Conservation (phyloP, 1,140 invertebrate species). For the Drosophila nannoptera region DNA sequence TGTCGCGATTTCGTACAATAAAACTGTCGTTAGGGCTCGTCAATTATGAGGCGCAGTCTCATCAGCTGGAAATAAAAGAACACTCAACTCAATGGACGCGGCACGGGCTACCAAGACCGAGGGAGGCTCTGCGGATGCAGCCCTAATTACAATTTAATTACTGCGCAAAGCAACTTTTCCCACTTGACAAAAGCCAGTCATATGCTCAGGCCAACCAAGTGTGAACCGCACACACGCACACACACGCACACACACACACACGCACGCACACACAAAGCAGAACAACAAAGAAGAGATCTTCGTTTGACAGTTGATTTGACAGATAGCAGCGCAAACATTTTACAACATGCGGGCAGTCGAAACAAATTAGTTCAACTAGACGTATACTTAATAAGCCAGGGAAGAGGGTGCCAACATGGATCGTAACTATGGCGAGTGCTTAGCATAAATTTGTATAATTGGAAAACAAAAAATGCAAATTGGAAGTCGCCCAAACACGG, state of each 20-base stretch:
- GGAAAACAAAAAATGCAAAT: neutral
- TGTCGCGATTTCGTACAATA: conserved; percentile 64
- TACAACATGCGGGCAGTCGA: conserved; percentile 54
- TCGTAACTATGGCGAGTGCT: conserved; percentile 32
- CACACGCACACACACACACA: conserved; percentile 43
- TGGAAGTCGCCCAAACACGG: neutral
- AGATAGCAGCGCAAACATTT: conserved; percentile 75
- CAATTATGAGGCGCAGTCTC: conserved; percentile 44
- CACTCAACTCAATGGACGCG: conserved; percentile 19
- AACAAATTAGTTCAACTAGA: conserved; percentile 77
- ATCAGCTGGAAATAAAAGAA: conserved; percentile 18
- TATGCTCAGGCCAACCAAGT: conserved; percentile 44
- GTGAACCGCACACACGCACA: conserved; percentile 63
- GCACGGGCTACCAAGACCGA: conserved; percentile 62
- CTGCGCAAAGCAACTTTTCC: conserved; percentile 55
- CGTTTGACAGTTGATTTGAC: conserved; percentile 77
- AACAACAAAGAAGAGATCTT: conserved; percentile 41
- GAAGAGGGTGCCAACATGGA: conserved; percentile 47
- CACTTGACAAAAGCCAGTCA: conserved; percentile 60
- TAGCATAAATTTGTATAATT: conserved; percentile 4
- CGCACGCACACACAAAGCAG: neutral
- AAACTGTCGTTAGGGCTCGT: conserved; percentile 63
- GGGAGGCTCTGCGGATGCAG: conserved; percentile 58
- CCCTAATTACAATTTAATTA: conserved; percentile 79
- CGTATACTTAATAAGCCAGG: conserved; percentile 68